A percentile compares a stretch with the other conserved stretches of the same genome.
phyloP scores from a whole-genome alignment of 1,140 invertebrate species.

The Lordiphosa mommai region DNA sequence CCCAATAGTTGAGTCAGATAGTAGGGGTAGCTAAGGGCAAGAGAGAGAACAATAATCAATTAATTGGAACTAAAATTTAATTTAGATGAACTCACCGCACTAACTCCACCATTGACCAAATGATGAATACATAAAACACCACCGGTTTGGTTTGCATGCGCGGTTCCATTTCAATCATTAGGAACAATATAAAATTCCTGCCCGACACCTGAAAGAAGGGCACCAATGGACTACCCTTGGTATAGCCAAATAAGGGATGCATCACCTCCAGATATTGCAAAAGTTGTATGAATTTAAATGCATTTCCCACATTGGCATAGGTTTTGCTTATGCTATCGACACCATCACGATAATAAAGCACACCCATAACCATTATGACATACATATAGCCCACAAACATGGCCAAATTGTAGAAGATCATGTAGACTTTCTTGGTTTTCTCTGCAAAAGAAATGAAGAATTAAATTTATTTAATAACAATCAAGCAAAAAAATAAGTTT shows the following conservation, averaged over 20 bases:
- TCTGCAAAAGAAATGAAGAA: slow-evolving; percentile 70
- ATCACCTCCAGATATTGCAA: slow-evolving; percentile 93
- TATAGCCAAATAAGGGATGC: slow-evolving; percentile 93
- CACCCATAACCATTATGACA: slow-evolving; percentile 86
- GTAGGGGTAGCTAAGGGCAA: slow-evolving; percentile 89
- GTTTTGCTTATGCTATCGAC: slow-evolving; percentile 86
- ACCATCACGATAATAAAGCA: slow-evolving; percentile 88
- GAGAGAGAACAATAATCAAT: background rate
- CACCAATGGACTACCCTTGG: slow-evolving; percentile 85
- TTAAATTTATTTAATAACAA: background rate
- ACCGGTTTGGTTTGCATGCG: slow-evolving; percentile 92
- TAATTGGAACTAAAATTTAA: background rate
- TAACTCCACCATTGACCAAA: slow-evolving; percentile 91
- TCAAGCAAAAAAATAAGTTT: no score
- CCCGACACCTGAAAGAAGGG: slow-evolving; percentile 88
- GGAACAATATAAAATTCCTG: slow-evolving; percentile 89
- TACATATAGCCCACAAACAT: slow-evolving; percentile 94
- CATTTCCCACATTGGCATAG: slow-evolving; percentile 88
- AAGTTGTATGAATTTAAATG: slow-evolving; percentile 90
- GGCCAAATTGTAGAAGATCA: slow-evolving; percentile 94
- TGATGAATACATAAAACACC: slow-evolving; percentile 91
- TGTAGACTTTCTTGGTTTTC: slow-evolving; percentile 91
- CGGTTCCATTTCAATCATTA: slow-evolving; percentile 90
- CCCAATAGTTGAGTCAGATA: slow-evolving; percentile 92
- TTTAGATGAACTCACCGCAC: slow-evolving; percentile 83